Base-by-base conservation (phyloP, 1,140 invertebrate genomes). In the Drosophila ficusphila region DNA sequence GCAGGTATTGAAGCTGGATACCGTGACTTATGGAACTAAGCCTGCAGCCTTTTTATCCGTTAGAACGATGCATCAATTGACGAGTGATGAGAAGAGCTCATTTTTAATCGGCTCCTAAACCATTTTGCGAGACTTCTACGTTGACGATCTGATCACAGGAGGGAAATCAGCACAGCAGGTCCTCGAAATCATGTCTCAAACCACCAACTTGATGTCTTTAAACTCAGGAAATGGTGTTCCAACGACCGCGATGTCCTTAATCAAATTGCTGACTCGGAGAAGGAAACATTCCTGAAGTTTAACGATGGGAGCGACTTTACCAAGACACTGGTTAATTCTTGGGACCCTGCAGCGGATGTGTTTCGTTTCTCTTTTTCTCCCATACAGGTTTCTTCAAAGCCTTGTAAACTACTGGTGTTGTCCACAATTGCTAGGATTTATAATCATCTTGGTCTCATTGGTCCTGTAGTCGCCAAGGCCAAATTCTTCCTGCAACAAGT, bases 51-150 rank as follows among this genome's bases (percentile, higher is more conserved):
- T 69, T 61, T 44, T 83, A 8, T 81, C 90, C 1, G 74, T 79
- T 23, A 39, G 75, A 11, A 76, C 61, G 16, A 56, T 92, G 36
- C 38, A 77, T 16, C 79, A 91, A 53, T 21, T 93, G 7, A 85
- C 89, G 31, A 34, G 78, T 27, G 81, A 91, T 41, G 83, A 91
- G 65, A 52, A 47, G 18, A 8, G 54, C 9, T n/a, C n/a, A 9
- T 83, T 51, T 34, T 52, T 46, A 12, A 23, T 53, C 0, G 49
- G 60, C 2, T 27, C 47, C 6, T 21, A 42, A 23, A 31, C 34
- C 14, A 16, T 89, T 5, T 25, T 18, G 33, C 57, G 60, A 41
- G 89, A 92, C 33, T 90, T 90, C 49, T 92, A 91, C 49, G 72
- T 92, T 8, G 92, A n/a, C n/a, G n/a, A n/a, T n/a, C n/a, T n/a